Evolutionary conservation across 2,888 invertebrate species (phyloP).

Genomic region (Antheraea assamensis): DNA sequence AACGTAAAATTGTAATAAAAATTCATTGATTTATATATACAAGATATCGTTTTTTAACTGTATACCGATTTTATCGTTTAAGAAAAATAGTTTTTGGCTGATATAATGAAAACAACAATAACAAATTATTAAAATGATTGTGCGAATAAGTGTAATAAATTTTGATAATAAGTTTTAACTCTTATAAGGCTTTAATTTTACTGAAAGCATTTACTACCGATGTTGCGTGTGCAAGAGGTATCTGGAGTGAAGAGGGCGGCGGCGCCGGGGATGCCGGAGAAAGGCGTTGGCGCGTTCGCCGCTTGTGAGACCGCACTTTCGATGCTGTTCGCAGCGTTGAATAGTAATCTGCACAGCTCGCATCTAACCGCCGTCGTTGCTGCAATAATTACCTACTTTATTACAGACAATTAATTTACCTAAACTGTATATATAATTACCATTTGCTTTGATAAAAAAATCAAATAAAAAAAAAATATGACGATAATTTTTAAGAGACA

Average conservation of each 20-base stretch:
- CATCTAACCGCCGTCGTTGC: slow-evolving; percentile 55
- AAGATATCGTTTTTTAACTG: not conserved
- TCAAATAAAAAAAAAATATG: no score
- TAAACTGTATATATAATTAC: not conserved
- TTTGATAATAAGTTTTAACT: not conserved
- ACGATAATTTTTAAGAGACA: no score
- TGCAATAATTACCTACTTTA: slow-evolving; percentile 28
- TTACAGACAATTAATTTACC: not conserved
- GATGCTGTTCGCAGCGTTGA: slow-evolving; percentile 67
- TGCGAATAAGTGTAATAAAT: not conserved
- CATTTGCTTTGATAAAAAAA: not conserved
- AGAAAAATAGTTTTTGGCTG: not conserved
- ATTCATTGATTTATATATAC: no score
- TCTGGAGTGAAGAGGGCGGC: slow-evolving; percentile 28
- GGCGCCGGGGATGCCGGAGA: slow-evolving; percentile 30
- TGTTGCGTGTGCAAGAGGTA: slow-evolving; percentile 10
- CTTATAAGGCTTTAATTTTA: not conserved
- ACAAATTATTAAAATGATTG: not conserved
- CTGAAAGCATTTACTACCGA: not conserved
- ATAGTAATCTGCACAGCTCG: slow-evolving; percentile 63
- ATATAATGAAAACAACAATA: not conserved
- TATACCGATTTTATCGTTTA: no score
- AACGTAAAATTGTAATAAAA: not conserved
- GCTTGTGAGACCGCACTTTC: slow-evolving; percentile 69
- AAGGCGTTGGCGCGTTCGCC: slow-evolving; percentile 34